Evolutionary conservation across 2,888 invertebrate species (phyloP), one percentile per base, ranked within the genome.

Genomic region (Drosophila kokeensis): DNA sequence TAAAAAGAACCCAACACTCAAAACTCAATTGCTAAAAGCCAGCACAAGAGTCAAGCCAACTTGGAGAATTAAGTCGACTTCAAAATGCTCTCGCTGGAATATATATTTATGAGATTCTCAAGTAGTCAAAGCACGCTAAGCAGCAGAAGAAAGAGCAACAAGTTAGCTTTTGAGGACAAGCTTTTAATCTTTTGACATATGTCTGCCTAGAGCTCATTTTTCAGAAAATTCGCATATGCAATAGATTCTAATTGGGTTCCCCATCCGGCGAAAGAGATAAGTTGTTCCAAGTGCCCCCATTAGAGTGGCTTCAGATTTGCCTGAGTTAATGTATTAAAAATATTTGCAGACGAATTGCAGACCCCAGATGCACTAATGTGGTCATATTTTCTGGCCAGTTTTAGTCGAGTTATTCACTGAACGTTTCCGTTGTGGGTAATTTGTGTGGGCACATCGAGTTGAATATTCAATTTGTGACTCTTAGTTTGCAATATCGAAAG

Each of bases 381-480:
- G 66, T 58, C n/a, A 61, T 58, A 54, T 48, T 70, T 61, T 74
- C 66, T 55, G 70, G 66, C 53, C 42, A 18, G 29, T 18, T 65
- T 62, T 49, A 55, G 48, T 50, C 34, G 24, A 61, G 45, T 45
- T 52, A 18, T 61, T 36, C 38, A 42, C 11, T 24, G 4, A 62
- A 58, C 30, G 27, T 40, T 38, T 49, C 6, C 21, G 3, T 42
- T 57, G 32, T 54, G 63, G 38, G 30, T 38, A 30, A 34, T 60
- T 45, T 34, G 32, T 24, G 48, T 30, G 21, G 8, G 38, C 40
- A 24, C 48, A 63, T 42, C 11, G 15, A 49, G 21, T 40, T 42
- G n/a, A 50, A 65, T 53, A 55, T 52, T 42, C 30, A 59, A 69
- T 76, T 49, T 1, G 11, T 6, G 21, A 34, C 34, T 34, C n/a